Evolutionary conservation across 2,797 vertebrate genomes (phyloP).

Genomic region (Semaprochilodus insignis): DNA sequence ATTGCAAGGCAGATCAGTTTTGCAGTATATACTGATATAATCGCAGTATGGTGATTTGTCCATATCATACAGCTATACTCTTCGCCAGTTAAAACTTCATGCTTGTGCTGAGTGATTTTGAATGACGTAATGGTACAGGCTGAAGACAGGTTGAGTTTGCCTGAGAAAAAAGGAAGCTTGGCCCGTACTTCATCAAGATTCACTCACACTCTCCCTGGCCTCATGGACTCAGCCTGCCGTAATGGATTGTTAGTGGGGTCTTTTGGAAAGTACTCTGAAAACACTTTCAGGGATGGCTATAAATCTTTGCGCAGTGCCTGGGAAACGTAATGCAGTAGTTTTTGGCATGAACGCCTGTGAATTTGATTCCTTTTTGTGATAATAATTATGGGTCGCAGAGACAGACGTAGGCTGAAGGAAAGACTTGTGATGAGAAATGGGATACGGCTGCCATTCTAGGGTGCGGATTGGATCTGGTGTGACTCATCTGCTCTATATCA

Average conservation of each 20-base stretch:
- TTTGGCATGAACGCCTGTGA: background rate
- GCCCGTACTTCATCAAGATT: constrained; percentile 24
- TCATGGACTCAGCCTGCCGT: constrained; percentile 8
- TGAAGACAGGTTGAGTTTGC: background rate
- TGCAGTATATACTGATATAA: no score
- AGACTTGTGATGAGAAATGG: constrained; percentile 37
- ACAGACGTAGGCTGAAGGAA: constrained; percentile 25
- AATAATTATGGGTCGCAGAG: constrained; percentile 30
- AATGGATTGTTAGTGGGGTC: constrained; percentile 35
- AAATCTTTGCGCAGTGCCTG: constrained; percentile 16
- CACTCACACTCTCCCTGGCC: background rate
- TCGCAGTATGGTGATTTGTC: background rate
- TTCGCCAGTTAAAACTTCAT: background rate
- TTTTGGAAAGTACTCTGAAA: constrained; percentile 33
- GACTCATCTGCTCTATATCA: constrained; percentile 14
- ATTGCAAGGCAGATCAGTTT: no score
- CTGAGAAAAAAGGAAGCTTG: background rate
- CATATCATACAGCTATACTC: background rate
- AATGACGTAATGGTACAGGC: background rate
- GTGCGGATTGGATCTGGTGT: constrained; percentile 30
- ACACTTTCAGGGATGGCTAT: constrained; percentile 34
- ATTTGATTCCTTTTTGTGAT: constrained; percentile 34
- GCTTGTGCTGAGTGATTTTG: background rate
- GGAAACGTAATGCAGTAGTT: constrained; percentile 11
- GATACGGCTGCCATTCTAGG: constrained; percentile 44